Evolutionary conservation across 2,113 vertebrate species (phyloP).

Genomic region (Thunnus thynnus): DNA sequence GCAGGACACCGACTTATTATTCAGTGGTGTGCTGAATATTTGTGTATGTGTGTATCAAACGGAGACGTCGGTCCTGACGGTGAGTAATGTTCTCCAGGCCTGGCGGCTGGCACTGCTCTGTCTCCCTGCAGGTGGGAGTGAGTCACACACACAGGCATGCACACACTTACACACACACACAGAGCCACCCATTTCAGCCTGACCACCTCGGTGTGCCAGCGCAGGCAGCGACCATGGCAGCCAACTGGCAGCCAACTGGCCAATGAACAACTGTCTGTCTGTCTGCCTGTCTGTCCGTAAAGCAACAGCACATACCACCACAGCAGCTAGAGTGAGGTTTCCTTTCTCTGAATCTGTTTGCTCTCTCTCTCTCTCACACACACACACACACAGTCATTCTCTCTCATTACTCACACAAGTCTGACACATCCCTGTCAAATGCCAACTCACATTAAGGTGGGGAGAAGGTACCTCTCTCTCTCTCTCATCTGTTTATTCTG

Average conservation of each 20-base stretch:
- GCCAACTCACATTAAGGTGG: constrained; percentile 73
- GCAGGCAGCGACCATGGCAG: constrained; percentile 64
- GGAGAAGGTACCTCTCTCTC: constrained; percentile 60
- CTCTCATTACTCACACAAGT: constrained; percentile 77
- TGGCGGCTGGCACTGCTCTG: constrained; percentile 77
- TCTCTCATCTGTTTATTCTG: constrained; percentile 39
- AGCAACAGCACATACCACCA: constrained; percentile 68
- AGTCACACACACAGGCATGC: constrained; percentile 69
- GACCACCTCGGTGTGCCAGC: constrained; percentile 73
- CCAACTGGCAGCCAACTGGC: constrained; percentile 77
- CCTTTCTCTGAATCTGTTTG: constrained; percentile 28
- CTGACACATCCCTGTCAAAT: constrained; percentile 77
- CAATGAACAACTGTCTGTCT: constrained; percentile 69
- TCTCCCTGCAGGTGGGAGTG: constrained; percentile 82
- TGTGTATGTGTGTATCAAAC: constrained; percentile 63
- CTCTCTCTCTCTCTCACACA: constrained; percentile 25
- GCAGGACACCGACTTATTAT: constrained; percentile 72
- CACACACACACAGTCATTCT: constrained; percentile 57
- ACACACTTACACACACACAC: constrained; percentile 26
- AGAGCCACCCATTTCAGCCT: constrained; percentile 65
- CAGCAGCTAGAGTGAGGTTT: constrained; percentile 50
- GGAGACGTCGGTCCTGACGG: constrained; percentile 72
- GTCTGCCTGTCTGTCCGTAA: constrained; percentile 54
- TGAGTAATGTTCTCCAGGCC: constrained; percentile 84
- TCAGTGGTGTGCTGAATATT: constrained; percentile 59